Evolutionary conservation across 1,140 invertebrate species (phyloP).

Genomic region (Drosophila sproati): DNA sequence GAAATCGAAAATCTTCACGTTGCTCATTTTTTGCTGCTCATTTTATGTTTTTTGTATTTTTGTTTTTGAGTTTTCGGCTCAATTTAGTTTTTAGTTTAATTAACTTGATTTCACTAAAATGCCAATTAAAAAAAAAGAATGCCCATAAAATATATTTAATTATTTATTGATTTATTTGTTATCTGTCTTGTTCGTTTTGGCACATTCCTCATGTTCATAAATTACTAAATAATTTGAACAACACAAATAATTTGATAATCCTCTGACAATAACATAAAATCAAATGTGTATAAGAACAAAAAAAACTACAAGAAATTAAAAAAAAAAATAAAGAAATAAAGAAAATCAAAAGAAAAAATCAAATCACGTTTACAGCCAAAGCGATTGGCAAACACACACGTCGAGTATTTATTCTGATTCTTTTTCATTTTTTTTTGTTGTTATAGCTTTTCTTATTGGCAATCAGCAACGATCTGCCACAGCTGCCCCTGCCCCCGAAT

Average conservation of each 20-base stretch:
- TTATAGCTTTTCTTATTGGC: constrained; percentile 63
- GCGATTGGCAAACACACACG: constrained; percentile 45
- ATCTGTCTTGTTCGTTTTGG: neutral
- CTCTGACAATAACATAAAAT: constrained; percentile 31
- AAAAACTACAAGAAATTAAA: constrained; percentile 21
- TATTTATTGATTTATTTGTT: constrained; percentile 1
- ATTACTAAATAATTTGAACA: constrained; percentile 46
- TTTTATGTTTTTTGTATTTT: neutral
- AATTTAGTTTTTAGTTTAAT: neutral
- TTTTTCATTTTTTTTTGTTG: constrained; percentile 2
- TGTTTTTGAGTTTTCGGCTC: neutral
- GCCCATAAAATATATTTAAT: neutral
- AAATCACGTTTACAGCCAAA: constrained; percentile 57
- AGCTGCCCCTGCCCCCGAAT: constrained; percentile 9
- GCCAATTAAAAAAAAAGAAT: neutral
- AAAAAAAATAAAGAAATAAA: constrained; percentile 32
- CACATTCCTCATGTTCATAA: constrained; percentile 19
- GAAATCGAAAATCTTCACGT: constrained; percentile 76
- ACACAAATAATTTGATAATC: constrained; percentile 36
- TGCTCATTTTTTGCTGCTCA: constrained; percentile 32
- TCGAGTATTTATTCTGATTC: neutral
- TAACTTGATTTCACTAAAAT: neutral
- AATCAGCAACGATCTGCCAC: constrained; percentile 47
- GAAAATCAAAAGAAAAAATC: constrained; percentile 27
- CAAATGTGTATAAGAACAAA: constrained; percentile 7